Evolutionary conservation across 2,888 invertebrate species (phyloP).

Genomic region (Hyposoter didymator): DNA sequence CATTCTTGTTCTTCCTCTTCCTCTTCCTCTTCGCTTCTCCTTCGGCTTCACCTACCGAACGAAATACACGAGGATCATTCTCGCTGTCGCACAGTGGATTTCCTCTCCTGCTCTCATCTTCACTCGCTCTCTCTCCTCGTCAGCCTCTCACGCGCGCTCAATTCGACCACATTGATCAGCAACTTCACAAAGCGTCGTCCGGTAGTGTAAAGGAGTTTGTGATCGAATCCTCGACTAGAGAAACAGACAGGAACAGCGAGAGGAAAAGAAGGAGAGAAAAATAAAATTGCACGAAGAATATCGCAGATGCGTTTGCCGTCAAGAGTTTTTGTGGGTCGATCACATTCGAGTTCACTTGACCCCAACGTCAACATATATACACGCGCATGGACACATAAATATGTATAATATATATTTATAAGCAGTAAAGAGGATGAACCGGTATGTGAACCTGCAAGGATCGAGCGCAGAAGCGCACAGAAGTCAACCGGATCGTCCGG

Average conservation of each 20-base stretch:
- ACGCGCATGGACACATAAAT: constrained; percentile 9
- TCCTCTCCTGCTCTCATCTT: no score
- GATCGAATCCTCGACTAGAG: constrained; percentile 34
- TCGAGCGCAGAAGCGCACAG: constrained; percentile 55
- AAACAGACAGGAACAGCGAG: constrained; percentile 8
- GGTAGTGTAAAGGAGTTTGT: constrained; percentile 19
- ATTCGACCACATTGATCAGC: not conserved
- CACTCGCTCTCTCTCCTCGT: not conserved
- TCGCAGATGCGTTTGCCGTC: constrained; percentile 43
- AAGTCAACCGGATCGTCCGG: constrained; percentile 58
- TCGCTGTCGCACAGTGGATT: constrained; percentile 34
- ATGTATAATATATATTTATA: constrained; percentile 23
- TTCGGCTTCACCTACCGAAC: constrained; percentile 43
- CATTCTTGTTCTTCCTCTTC: constrained; percentile 31
- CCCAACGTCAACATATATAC: not conserved
- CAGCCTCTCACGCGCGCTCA: not conserved
- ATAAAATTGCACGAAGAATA: constrained; percentile 7
- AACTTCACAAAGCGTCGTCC: not conserved
- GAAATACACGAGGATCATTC: constrained; percentile 56
- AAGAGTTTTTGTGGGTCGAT: constrained; percentile 58
- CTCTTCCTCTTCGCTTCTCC: constrained; percentile 36
- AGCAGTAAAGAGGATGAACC: constrained; percentile 32
- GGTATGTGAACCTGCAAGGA: constrained; percentile 45
- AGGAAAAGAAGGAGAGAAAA: constrained; percentile 9
- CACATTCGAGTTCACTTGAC: constrained; percentile 46